Conservation (phyloP, 2,888 invertebrate species). For the Actias luna region DNA sequence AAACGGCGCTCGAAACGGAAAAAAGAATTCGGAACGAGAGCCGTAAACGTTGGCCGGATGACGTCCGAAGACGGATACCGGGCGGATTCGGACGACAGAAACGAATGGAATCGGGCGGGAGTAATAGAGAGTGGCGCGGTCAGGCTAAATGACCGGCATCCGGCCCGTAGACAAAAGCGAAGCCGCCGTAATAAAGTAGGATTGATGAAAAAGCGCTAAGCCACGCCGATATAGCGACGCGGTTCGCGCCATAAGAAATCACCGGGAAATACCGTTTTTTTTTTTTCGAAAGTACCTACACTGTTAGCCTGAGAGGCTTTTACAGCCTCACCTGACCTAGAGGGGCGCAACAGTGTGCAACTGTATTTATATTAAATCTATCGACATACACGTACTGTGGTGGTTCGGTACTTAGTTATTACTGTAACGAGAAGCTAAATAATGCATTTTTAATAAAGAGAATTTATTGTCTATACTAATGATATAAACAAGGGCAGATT, state of each 20-base stretch:
- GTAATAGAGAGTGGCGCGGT: constrained; percentile 74
- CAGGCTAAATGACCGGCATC: constrained; percentile 78
- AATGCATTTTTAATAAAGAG: too few relatives aligned
- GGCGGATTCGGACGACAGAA: constrained; percentile 67
- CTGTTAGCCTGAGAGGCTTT: too few relatives aligned
- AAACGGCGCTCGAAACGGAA: constrained; percentile 30
- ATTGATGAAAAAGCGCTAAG: constrained; percentile 84
- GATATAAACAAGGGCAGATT: too few relatives aligned
- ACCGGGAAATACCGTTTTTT: constrained; percentile 32
- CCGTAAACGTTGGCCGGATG: constrained; percentile 57
- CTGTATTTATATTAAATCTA: too few relatives aligned
- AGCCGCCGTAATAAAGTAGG: constrained; percentile 81
- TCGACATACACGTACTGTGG: too few relatives aligned
- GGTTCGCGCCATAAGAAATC: constrained; percentile 33
- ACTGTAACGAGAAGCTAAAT: too few relatives aligned
- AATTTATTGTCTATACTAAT: too few relatives aligned
- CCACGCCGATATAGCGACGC: constrained; percentile 77
- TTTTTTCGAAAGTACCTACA: too few relatives aligned
- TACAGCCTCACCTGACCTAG: too few relatives aligned
- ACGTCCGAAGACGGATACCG: constrained; percentile 69
- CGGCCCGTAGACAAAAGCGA: constrained; percentile 77
- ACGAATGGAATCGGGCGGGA: constrained; percentile 77
- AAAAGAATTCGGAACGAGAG: constrained; percentile 53
- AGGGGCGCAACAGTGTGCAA: too few relatives aligned
- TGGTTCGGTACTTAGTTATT: too few relatives aligned